Conservation (phyloP, 2,113 vertebrate genomes). For the Bucco capensis region DNA sequence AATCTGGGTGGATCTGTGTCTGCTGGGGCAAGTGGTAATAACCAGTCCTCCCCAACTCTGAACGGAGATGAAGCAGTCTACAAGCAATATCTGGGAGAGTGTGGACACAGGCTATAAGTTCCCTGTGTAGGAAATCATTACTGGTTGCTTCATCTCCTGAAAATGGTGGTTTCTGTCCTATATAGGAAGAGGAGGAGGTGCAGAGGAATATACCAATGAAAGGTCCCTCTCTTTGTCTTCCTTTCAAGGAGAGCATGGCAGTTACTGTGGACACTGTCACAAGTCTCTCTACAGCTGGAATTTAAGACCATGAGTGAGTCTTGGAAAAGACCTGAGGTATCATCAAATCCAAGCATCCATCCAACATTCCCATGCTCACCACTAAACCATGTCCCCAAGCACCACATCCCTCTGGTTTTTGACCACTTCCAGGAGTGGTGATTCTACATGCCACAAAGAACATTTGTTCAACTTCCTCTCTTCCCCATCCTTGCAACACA, state of each 20-base stretch:
- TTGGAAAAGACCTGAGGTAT: no score
- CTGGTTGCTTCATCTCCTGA: neutral
- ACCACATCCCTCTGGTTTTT: no score
- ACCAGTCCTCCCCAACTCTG: neutral
- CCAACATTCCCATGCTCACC: no score
- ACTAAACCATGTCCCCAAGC: no score
- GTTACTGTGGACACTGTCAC: neutral
- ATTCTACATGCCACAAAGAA: neutral
- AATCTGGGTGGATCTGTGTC: neutral
- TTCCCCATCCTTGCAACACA: neutral
- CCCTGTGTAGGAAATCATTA: neutral
- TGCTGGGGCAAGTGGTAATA: neutral
- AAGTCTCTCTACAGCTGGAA: neutral
- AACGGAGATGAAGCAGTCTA: neutral
- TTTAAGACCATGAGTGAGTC: neutral
- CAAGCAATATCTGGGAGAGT: rapidly evolving
- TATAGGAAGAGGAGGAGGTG: neutral
- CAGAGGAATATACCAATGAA: neutral
- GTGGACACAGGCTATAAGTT: neutral
- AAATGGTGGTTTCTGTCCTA: neutral
- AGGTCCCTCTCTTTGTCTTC: neutral
- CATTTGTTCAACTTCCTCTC: neutral
- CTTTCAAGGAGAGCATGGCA: neutral
- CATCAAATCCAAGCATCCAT: no score
- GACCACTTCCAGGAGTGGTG: no score